Evolutionary conservation across 1,140 invertebrate species (phyloP).

Genomic region (Zeugodacus cucurbitae): DNA sequence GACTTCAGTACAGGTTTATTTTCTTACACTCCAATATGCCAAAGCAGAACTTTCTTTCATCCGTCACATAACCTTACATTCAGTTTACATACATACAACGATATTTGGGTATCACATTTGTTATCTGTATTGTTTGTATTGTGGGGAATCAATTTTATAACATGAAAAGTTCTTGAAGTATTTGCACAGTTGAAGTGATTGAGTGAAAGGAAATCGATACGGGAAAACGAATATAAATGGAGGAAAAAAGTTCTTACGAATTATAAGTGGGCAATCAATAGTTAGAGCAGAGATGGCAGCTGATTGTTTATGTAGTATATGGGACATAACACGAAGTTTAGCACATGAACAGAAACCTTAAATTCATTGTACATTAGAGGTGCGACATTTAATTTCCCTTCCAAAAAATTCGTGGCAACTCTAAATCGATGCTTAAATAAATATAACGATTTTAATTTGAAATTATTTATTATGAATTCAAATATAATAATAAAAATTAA

Average conservation of each 20-base stretch:
- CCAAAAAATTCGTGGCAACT: too few relatives aligned
- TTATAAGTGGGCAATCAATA: neutral
- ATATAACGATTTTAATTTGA: too few relatives aligned
- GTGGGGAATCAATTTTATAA: neutral
- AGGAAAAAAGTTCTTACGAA: neutral
- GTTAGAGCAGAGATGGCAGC: too few relatives aligned
- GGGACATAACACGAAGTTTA: too few relatives aligned
- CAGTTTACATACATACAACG: neutral
- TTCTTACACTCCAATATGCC: neutral
- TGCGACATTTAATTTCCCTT: too few relatives aligned
- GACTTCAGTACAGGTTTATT: neutral
- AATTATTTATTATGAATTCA: too few relatives aligned
- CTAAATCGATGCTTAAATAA: too few relatives aligned
- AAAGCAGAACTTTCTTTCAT: neutral
- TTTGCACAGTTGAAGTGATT: slow-evolving; percentile 8
- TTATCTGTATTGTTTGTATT: neutral
- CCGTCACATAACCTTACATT: neutral
- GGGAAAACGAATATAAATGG: neutral
- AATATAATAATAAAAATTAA: too few relatives aligned
- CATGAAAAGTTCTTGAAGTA: neutral
- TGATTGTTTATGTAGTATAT: too few relatives aligned
- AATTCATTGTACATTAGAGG: too few relatives aligned
- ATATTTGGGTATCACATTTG: neutral
- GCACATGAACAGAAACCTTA: too few relatives aligned
- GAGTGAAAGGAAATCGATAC: neutral